Evolutionary conservation across 1,140 invertebrate genomes (phyloP), one percentile per base, ranked within the genome.

Genomic region (Cotesia chilonis): DNA sequence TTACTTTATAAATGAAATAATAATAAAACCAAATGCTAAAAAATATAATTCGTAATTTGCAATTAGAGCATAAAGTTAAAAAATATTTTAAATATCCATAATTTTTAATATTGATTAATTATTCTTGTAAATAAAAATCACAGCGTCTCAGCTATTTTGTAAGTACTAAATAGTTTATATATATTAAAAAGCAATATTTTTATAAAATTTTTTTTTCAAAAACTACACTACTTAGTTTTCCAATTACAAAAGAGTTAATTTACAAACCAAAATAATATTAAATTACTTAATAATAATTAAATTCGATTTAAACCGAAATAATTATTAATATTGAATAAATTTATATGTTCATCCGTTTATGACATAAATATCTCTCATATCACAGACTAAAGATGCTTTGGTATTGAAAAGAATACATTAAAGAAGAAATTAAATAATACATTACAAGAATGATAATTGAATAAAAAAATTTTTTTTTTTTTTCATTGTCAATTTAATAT

Each of bases 351-450:
- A 35, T 20, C 57, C 47, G 47, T 60, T 47, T 17, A 20, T 63
- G 38, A 20, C 41, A 63, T 47, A 52, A 38, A 37, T 66, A 63
- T 80, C 75, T 75, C 75, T 74, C 78, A 81, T 86, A 87, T 87
- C 85, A 87, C 85, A 87, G 85, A 86, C 82, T 86, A 86, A 85
- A 84, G 84, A 87, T 87, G 84, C 85, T 87, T 87, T 87, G 85
- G 85, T 86, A 70, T 82, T 85, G 84, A 79, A 84, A 67, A 81
- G 81, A 85, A 80, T 35, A 68, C 12, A 17, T 51, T 38, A 71
- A 66, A 37, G 63, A 61, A 41, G 35, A 67, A 28, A 36, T 52
- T 51, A 35, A n/a, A 64, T 52, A 52, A 17, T 66, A 28, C 28
- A 28, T 28, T 28, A 28, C 28, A 10, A 41, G 17, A 52, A 52